These are phyloP conservation scores for Dicranocentrus wangi DNA, from an alignment of 2,888 invertebrate species.

Conservation along the genomic window DNA sequence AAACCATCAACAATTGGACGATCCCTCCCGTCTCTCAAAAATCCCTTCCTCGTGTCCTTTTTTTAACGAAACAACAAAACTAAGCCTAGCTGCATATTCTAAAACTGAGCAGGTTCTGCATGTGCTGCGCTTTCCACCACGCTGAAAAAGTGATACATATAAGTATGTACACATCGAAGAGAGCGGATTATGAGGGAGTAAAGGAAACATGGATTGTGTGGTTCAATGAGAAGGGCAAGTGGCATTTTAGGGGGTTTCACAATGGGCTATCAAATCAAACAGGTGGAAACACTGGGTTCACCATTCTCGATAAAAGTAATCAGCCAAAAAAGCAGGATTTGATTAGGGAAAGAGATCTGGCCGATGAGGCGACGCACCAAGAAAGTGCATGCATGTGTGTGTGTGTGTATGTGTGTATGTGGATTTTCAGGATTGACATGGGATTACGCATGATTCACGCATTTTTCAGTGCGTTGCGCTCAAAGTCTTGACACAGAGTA, in stretches of 20 bases:
- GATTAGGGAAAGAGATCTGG: constrained; percentile 19
- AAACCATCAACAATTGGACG: constrained; percentile 66
- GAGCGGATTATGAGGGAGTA: too few species aligned
- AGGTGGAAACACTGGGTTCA: constrained; percentile 37
- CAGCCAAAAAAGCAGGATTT: constrained; percentile 47
- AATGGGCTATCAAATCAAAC: constrained; percentile 53
- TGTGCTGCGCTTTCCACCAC: constrained; percentile 28
- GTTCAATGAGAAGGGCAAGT: constrained; percentile 48
- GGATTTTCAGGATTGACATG: not conserved
- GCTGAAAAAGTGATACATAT: constrained; percentile 23
- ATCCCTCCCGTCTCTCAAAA: constrained; percentile 62
- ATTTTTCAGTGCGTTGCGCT: too few species aligned
- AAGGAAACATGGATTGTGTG: constrained; percentile 27
- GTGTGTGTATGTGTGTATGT: not conserved
- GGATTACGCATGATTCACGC: too few species aligned
- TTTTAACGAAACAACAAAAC: constrained; percentile 54
- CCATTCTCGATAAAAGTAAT: constrained; percentile 39
- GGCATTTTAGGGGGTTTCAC: constrained; percentile 45
- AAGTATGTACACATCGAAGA: constrained; percentile 5
- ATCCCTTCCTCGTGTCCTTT: constrained; percentile 63
- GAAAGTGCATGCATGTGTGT: not conserved
- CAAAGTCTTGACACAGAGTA: too few species aligned
- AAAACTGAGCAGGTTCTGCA: constrained; percentile 49
- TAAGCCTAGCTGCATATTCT: constrained; percentile 39
- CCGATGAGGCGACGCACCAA: not conserved